Conservation (phyloP, 2,888 invertebrate genomes). For the Drosophila villosipedis region DNA sequence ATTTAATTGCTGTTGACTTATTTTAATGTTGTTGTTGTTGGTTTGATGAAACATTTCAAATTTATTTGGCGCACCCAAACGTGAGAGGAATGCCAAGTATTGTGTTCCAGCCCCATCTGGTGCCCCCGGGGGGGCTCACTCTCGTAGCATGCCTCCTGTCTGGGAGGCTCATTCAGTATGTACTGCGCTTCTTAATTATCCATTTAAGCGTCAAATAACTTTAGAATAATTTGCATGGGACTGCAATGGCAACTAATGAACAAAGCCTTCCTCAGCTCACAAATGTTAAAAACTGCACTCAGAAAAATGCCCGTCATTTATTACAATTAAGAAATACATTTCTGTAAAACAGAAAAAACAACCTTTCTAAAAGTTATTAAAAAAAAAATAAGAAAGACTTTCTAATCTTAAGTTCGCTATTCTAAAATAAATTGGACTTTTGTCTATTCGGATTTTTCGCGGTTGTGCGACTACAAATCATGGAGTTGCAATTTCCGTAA, state of each 20-base stretch:
- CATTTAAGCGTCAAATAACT: background rate
- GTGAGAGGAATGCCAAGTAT: conserved; percentile 42
- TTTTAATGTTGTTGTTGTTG: conserved; percentile 5
- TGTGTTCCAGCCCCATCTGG: background rate
- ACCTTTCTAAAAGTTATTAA: background rate
- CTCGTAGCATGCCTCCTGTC: background rate
- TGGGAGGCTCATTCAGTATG: background rate
- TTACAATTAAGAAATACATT: background rate
- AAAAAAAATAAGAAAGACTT: background rate
- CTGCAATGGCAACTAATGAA: background rate
- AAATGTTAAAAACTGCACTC: background rate
- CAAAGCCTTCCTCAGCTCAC: background rate
- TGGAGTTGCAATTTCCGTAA: background rate
- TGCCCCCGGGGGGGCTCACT: background rate
- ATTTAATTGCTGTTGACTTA: conserved; percentile 45
- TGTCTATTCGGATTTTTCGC: background rate
- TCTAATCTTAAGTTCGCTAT: background rate
- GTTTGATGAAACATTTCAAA: conserved; percentile 55
- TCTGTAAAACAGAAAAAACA: background rate
- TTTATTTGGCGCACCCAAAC: conserved; percentile 54
- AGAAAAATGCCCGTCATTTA: background rate
- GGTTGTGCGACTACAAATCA: background rate
- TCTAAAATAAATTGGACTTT: background rate
- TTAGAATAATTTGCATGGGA: no score
- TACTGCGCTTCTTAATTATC: conserved; percentile 4